Evolutionary conservation across 2,888 invertebrate species (phyloP).

Genomic region (Eugnorisma glareosa): DNA sequence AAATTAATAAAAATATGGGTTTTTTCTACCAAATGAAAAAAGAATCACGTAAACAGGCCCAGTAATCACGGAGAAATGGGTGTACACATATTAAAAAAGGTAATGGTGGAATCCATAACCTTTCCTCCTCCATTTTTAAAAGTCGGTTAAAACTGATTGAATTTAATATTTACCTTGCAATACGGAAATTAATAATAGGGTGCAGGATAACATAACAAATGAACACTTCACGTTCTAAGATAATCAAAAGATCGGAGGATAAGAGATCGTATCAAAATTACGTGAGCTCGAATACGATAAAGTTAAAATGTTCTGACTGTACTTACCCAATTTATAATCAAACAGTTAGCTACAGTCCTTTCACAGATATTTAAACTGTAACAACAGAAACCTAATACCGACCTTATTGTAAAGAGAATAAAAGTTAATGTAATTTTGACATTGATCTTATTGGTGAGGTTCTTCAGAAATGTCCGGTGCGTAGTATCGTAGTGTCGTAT

Average conservation of each 20-base stretch:
- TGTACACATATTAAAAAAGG: no score
- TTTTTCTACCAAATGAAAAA: no score
- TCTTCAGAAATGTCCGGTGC: no score
- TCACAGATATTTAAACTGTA: neutral
- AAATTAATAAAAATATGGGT: no score
- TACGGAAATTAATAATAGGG: slow-evolving; percentile 3
- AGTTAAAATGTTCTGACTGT: neutral
- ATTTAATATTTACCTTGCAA: neutral
- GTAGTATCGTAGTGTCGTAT: no score
- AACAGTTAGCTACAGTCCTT: neutral
- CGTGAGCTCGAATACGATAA: slow-evolving; percentile 49
- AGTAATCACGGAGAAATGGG: no score
- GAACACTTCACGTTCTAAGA: neutral
- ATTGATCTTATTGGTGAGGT: no score
- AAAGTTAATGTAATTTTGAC: no score
- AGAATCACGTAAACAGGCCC: no score
- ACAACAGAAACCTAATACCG: neutral
- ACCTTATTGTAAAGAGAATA: neutral
- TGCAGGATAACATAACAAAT: neutral
- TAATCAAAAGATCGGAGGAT: slow-evolving; percentile 29
- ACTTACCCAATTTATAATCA: neutral
- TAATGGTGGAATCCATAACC: no score
- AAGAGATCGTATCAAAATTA: slow-evolving; percentile 51
- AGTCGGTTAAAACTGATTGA: neutral
- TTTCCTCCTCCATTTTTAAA: neutral